phyloP scores from a whole-genome alignment of 2,113 vertebrate genomes.

The Varanus komodoensis region DNA sequence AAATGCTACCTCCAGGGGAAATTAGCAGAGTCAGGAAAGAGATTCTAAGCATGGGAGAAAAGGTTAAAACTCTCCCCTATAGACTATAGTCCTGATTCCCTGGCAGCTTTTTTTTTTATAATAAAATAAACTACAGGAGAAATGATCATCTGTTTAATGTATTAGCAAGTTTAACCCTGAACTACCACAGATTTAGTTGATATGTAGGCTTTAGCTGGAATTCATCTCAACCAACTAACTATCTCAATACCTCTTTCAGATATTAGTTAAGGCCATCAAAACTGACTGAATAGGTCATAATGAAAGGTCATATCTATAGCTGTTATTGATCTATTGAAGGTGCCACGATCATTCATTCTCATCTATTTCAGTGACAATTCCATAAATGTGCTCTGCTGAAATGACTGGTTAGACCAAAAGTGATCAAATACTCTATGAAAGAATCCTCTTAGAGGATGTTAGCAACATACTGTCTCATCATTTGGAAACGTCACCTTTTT shows the following conservation, averaged over 20 bases:
- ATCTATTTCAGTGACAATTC: not conserved
- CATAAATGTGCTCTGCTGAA: not conserved
- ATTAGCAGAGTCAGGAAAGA: too few relatives aligned
- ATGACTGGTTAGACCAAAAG: not conserved
- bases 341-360: not conserved
- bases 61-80: not conserved
- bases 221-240: not conserved
- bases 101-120: not conserved
- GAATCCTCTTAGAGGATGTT: not conserved
- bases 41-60: not conserved
- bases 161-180: not conserved
- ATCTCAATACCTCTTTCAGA: not conserved
- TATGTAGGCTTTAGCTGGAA: not conserved
- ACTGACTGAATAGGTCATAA: not conserved
- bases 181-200: not conserved
- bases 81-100: not conserved
- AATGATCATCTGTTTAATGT: not conserved
- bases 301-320: not conserved
- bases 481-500: not conserved
- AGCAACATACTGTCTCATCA: not conserved
- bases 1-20: too few relatives aligned
- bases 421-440: not conserved
- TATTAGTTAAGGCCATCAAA: not conserved
- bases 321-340: not conserved
- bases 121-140: not conserved